Evolutionary conservation across 2,113 vertebrate species (phyloP).

Genomic region (Osmerus eperlanus): DNA sequence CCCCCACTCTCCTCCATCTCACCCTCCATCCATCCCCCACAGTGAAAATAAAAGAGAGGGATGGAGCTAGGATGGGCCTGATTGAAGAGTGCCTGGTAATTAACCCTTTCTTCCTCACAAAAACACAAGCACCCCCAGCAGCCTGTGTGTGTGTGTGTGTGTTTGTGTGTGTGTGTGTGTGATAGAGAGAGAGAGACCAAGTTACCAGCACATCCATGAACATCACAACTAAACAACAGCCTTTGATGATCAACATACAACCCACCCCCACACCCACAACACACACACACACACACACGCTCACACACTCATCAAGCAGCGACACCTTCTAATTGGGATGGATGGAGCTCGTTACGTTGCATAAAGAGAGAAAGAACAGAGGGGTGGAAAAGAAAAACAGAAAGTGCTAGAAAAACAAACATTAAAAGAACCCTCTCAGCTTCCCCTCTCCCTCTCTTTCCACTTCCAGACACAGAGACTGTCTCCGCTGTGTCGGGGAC

Average conservation of each 20-base stretch:
- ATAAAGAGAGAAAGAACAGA: slow-evolving; percentile 49
- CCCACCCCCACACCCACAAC: slow-evolving; percentile 8
- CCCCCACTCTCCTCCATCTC: slow-evolving; percentile 7
- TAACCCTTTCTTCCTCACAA: slow-evolving; percentile 58
- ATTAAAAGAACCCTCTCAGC: slow-evolving; percentile 38
- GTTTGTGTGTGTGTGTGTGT: background rate
- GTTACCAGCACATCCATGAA: too few species aligned
- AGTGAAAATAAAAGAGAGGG: slow-evolving; percentile 1
- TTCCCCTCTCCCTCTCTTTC: slow-evolving; percentile 38
- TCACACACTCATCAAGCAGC: slow-evolving; percentile 29
- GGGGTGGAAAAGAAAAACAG: slow-evolving; percentile 24
- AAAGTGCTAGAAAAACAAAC: slow-evolving; percentile 60
- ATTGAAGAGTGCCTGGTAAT: slow-evolving; percentile 64
- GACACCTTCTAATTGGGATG: slow-evolving; percentile 66
- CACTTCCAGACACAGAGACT: slow-evolving; percentile 4
- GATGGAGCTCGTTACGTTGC: slow-evolving; percentile 64
- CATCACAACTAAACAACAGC: slow-evolving; percentile 17
- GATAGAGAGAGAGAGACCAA: background rate
- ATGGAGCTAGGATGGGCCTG: slow-evolving; percentile 55
- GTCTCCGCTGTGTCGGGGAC: background rate
- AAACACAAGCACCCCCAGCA: slow-evolving; percentile 50
- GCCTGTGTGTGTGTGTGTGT: slow-evolving; percentile 2
- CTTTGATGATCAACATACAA: slow-evolving; percentile 13
- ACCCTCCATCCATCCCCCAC: slow-evolving; percentile 12
- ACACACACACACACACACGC: slow-evolving; percentile 5